phyloP scores from a whole-genome alignment of 2,797 vertebrate genomes.

The Phalanger gymnotis region DNA sequence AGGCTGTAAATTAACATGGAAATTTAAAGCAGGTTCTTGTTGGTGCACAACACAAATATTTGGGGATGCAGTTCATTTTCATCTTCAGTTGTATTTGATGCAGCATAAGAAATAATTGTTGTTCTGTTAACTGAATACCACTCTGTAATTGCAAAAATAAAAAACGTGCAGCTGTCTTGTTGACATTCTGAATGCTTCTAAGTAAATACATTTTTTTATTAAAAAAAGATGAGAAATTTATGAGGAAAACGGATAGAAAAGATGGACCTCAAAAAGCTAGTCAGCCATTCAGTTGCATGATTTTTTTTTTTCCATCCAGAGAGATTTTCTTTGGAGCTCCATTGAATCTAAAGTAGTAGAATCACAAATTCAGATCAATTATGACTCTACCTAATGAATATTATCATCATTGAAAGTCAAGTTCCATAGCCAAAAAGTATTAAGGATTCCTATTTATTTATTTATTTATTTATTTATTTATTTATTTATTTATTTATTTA shows the following conservation, averaged over 20 bases:
- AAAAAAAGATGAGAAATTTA: not conserved
- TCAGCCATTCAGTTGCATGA: not conserved
- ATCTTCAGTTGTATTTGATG: conserved; percentile 87
- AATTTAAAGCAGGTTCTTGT: conserved; percentile 91
- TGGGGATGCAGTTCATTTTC: conserved; percentile 87
- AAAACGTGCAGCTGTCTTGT: conserved; percentile 85
- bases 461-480: too few relatives aligned
- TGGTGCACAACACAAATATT: conserved; percentile 93
- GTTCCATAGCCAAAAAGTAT: not conserved
- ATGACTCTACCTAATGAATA: not conserved
- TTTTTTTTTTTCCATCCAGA: not conserved
- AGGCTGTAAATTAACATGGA: conserved; percentile 91
- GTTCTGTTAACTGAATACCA: conserved; percentile 89
- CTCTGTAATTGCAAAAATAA: conserved; percentile 88
- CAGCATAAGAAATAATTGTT: conserved; percentile 84
- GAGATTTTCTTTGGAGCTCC: not conserved
- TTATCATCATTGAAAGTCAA: not conserved
- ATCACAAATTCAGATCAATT: not conserved
- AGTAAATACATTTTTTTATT: conserved; percentile 93
- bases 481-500: too few relatives aligned
- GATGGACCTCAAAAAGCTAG: not conserved
- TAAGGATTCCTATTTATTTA: not conserved
- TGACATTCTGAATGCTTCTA: conserved; percentile 95
- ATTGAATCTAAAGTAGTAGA: not conserved
- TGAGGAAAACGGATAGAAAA: not conserved